phyloP scores from a whole-genome alignment of 2,888 invertebrate genomes.

The Pristionchus entomophagus region DNA sequence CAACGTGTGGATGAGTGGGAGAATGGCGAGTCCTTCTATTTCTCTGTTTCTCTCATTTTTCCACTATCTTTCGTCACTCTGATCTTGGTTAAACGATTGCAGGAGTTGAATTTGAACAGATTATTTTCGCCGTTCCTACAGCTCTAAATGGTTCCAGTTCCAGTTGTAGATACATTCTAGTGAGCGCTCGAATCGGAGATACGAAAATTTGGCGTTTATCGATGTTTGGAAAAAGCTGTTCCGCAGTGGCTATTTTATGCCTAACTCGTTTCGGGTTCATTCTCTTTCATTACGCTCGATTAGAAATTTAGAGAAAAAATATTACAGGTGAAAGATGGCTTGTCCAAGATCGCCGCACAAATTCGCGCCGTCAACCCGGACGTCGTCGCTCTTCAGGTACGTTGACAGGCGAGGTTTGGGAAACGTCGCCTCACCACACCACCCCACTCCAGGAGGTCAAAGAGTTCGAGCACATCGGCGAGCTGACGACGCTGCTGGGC shows the following conservation, averaged over 20 bases:
- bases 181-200: too few species aligned
- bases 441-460: slow-evolving; percentile 42
- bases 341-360: slow-evolving; percentile 67
- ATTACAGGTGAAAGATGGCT: background rate
- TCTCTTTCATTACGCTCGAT: background rate
- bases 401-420: background rate
- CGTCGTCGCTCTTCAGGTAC: slow-evolving; percentile 65
- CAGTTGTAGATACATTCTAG: background rate
- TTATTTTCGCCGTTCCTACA: too few species aligned
- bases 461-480: background rate
- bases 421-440: background rate
- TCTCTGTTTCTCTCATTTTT: background rate
- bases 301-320: background rate
- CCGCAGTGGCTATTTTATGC: too few species aligned
- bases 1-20: slow-evolving; percentile 64
- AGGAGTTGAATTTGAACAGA: too few species aligned
- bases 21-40: background rate
- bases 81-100: background rate
- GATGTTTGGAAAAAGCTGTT: too few species aligned
- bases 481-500: slow-evolving; percentile 51
- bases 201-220: too few species aligned
- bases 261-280: too few species aligned
- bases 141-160: too few species aligned
- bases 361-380: slow-evolving; percentile 66
- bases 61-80: background rate